Percentiles rank a stretch among this genome's conserved stretches.
These are phyloP conservation scores for Drosophila paramelanica DNA, from an alignment of 2,888 invertebrate species.

Conservation along the genomic window DNA sequence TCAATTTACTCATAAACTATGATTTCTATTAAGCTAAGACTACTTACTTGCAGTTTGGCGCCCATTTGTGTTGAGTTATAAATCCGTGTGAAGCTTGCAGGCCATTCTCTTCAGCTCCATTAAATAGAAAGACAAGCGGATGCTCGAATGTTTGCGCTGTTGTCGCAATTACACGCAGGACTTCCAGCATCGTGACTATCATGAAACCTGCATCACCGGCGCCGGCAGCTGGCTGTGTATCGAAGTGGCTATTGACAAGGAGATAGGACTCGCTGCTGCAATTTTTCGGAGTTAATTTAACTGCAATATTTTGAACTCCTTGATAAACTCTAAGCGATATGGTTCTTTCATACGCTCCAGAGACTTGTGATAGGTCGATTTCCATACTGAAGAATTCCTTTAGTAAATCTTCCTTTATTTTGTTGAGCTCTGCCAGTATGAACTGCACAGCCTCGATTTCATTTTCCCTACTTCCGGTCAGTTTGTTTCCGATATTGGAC, in stretches of 20 bases:
- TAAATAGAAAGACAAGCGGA: too few relatives aligned
- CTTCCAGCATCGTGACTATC: too few relatives aligned
- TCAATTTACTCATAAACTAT: background rate
- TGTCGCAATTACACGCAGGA: too few relatives aligned
- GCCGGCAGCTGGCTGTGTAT: constrained; percentile 95
- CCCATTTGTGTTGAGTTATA: constrained; percentile 85
- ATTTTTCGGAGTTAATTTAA: constrained; percentile 74
- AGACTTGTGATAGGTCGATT: constrained; percentile 73
- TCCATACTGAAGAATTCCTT: constrained; percentile 75
- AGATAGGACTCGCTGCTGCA: constrained; percentile 72
- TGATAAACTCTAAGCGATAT: constrained; percentile 75
- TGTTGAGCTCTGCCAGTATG: constrained; percentile 69
- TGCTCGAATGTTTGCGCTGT: too few relatives aligned
- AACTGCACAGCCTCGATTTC: constrained; percentile 87
- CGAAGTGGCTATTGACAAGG: constrained; percentile 96
- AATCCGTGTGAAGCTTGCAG: constrained; percentile 90
- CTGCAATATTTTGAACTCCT: constrained; percentile 82
- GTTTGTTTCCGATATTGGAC: constrained; percentile 29
- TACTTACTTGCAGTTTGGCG: constrained; percentile 59
- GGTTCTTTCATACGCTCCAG: constrained; percentile 70
- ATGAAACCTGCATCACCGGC: too few relatives aligned
- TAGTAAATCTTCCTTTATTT: constrained; percentile 64
- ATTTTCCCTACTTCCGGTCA: constrained; percentile 89
- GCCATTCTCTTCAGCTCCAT: constrained; percentile 86
- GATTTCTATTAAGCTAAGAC: background rate